These are phyloP conservation scores for Aleadryas rufinucha DNA, from an alignment of 2,113 vertebrate species.

Conservation along the genomic window DNA sequence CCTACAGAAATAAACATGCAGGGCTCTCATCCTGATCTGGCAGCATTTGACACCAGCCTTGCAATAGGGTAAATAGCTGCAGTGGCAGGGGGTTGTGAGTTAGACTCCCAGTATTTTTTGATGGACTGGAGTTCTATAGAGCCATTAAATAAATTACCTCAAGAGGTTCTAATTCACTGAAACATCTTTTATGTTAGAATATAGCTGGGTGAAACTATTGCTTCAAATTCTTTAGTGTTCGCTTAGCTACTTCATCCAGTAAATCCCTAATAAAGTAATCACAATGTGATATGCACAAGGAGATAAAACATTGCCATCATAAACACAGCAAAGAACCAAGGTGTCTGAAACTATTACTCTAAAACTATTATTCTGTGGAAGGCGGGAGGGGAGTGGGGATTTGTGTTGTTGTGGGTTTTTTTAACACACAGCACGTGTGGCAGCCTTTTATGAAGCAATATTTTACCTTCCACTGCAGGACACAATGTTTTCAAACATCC, in stretches of 20 bases:
- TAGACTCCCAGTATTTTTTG: background rate
- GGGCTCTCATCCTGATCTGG: background rate
- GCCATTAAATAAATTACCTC: background rate
- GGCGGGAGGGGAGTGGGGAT: background rate
- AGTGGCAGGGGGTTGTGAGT: background rate
- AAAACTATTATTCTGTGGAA: background rate
- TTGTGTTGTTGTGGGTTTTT: background rate
- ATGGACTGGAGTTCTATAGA: background rate
- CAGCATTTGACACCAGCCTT: background rate
- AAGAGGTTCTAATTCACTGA: background rate
- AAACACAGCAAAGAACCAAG: background rate
- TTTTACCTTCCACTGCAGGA: slow-evolving; percentile 4
- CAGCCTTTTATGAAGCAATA: background rate
- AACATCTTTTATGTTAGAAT: background rate
- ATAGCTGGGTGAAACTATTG: background rate
- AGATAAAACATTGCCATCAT: background rate
- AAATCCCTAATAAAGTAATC: background rate
- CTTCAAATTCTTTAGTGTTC: background rate
- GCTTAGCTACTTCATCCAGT: background rate
- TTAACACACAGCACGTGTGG: background rate
- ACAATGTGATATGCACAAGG: background rate
- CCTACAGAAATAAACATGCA: background rate
- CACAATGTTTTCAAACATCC: slow-evolving; percentile 2
- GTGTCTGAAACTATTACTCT: background rate
- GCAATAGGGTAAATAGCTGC: background rate